Evolutionary conservation across 2,888 invertebrate species (phyloP).

Genomic region (Phyllotreta striolata): DNA sequence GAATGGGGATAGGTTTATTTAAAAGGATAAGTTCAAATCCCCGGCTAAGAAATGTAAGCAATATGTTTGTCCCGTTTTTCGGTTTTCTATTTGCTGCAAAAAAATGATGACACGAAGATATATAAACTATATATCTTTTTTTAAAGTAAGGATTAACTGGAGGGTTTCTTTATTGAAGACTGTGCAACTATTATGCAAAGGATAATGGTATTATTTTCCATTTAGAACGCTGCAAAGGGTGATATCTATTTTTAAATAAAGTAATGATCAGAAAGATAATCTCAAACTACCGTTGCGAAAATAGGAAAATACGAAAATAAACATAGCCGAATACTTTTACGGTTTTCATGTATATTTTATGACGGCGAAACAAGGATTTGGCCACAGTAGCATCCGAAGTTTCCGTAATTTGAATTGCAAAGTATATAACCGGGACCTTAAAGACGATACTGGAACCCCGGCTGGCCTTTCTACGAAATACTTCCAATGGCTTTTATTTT

Average conservation of each 20-base stretch:
- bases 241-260: not conserved
- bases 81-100: conserved; percentile 33
- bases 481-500: conserved; percentile 16
- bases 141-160: not conserved
- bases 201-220: no score
- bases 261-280: conserved; percentile 13
- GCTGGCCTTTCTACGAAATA: conserved; percentile 14
- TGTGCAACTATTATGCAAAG: no score
- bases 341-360: conserved; percentile 54
- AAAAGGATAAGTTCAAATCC: conserved; percentile 44
- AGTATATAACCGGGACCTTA: conserved; percentile 29
- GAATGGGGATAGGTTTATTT: conserved; percentile 39
- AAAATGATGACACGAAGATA: conserved; percentile 41
- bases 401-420: conserved; percentile 40
- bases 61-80: conserved; percentile 41
- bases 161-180: no score
- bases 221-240: no score
- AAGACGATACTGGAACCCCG: conserved; percentile 31
- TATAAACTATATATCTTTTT: conserved; percentile 32
- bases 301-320: conserved; percentile 39
- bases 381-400: conserved; percentile 31
- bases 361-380: conserved; percentile 47
- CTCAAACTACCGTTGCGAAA: not conserved
- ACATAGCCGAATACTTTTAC: conserved; percentile 46
- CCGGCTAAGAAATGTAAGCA: conserved; percentile 41